Percentiles rank a stretch among this genome's conserved stretches.
Conservation (phyloP, 2,888 invertebrate species). For the Tanytarsus gracilentus region DNA sequence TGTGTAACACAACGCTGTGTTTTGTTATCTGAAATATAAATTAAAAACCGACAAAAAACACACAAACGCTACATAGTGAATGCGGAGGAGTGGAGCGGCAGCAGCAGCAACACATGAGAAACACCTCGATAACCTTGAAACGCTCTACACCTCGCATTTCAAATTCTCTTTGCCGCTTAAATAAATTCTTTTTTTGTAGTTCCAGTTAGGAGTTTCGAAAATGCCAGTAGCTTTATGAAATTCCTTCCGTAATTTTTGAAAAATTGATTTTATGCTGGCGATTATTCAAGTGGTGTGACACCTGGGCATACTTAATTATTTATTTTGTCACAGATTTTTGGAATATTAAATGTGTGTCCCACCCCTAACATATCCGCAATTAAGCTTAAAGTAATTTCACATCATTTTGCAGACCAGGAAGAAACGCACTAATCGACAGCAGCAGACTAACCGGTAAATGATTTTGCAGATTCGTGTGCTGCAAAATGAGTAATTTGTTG, state of each 20-base stretch:
- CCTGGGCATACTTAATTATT: no score
- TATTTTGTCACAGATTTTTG: no score
- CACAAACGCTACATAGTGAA: background rate
- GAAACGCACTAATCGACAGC: slow-evolving; percentile 10
- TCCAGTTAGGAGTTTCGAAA: no score
- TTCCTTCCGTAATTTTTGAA: no score
- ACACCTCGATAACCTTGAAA: slow-evolving; percentile 28
- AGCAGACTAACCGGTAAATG: slow-evolving; percentile 16
- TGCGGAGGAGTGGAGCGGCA: slow-evolving; percentile 14
- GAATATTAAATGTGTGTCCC: no score
- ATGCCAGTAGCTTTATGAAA: no score
- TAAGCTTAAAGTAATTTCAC: no score
- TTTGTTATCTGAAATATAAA: slow-evolving; percentile 20
- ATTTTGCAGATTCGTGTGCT: background rate
- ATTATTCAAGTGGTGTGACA: no score
- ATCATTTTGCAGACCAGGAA: no score
- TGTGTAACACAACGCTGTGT: slow-evolving; percentile 8
- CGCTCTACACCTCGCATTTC: background rate
- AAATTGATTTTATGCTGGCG: no score
- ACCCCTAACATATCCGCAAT: no score
- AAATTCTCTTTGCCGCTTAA: background rate
- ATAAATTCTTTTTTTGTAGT: no score
- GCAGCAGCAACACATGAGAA: slow-evolving; percentile 6
- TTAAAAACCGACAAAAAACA: background rate
- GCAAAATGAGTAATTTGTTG: background rate